Base-by-base conservation (phyloP, 2,888 invertebrate genomes). In the Odontothrips loti region DNA sequence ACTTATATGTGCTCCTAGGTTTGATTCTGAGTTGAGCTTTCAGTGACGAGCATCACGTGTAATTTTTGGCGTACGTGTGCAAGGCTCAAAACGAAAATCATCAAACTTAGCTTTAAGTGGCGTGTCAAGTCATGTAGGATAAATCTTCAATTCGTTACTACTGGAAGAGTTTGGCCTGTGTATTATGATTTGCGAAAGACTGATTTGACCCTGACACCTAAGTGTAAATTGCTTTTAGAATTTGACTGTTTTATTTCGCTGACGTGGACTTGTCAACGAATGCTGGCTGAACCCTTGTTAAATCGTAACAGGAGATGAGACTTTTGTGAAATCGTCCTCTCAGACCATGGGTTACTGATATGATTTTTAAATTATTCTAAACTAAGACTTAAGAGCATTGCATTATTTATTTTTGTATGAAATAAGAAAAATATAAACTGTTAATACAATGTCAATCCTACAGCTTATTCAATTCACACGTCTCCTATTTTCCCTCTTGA, bases 391-490 rank as follows among this genome's bases (percentile, higher is more conserved):
- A 68, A 68, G 68, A 68, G 68, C 68, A 23, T 68, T 23, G 68
- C 68, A 68, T 68, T 23, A 68, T 68, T 68, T 68, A 68, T 68
- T 68, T 68, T 68, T 68, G 68, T 68, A 68, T 68, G 23, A 68
- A 68, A 68, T 68, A 68, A 68, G 68, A 68, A 68, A 63, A 68
- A 68, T 68, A 68, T 68, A 68, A 68, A 68, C 23, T 23, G 68
- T 68, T 68, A 68, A 68, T 68, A 68, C 68, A 23, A 68, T 68
- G 68, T 23, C 68, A 23, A 68, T n/a, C 68, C 15, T 23, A 9
- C 68, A n/a, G 68, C 23, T 4, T 68, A 4, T 9, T 23, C 6
- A 23, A 68, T 68, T 23, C 23, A 8, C 63, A 6, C 15, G 6
- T 3, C 51, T 10, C 51, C 63, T 51, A 15, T 51, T 6, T 51